phyloP scores from a whole-genome alignment of 1,140 invertebrate species.

The Drosophila lini region DNA sequence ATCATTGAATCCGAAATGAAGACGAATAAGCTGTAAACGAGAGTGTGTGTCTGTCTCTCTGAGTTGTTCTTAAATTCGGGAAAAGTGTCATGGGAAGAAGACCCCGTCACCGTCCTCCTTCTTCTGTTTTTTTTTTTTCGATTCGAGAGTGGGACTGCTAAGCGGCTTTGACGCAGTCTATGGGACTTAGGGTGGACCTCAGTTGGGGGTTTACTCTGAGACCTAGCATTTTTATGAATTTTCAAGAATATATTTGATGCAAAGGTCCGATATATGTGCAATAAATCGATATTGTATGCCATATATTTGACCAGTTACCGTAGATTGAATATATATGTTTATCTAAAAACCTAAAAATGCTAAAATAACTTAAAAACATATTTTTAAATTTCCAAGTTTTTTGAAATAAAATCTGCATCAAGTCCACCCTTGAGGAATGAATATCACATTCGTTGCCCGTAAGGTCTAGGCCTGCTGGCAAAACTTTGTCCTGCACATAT shows the following conservation, averaged over 20 bases:
- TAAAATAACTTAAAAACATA: not conserved
- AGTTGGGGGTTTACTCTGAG: not conserved
- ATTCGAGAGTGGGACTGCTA: slow-evolving; percentile 28
- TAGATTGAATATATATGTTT: too few relatives aligned
- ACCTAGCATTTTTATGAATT: not conserved
- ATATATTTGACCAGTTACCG: too few relatives aligned
- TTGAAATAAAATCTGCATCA: too few relatives aligned
- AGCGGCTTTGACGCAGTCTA: slow-evolving; percentile 57
- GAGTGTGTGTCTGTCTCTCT: slow-evolving; percentile 8
- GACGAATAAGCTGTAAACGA: slow-evolving; percentile 28
- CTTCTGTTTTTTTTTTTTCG: slow-evolving; percentile 7
- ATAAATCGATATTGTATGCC: too few relatives aligned
- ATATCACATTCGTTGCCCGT: slow-evolving; percentile 6
- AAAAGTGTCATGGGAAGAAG: slow-evolving; percentile 55
- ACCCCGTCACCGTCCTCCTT: slow-evolving; percentile 2
- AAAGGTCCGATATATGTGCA: too few relatives aligned
- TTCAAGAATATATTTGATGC: not conserved
- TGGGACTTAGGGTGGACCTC: slow-evolving; percentile 8
- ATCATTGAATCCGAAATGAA: slow-evolving; percentile 41
- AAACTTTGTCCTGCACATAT: slow-evolving; percentile 52
- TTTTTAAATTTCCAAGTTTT: not conserved
- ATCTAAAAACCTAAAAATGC: not conserved
- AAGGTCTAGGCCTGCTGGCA: slow-evolving; percentile 20
- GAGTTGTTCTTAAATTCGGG: slow-evolving; percentile 33
- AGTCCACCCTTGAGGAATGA: slow-evolving; percentile 5